Evolutionary conservation across 2,113 vertebrate species (phyloP).

Genomic region (Scopus umbretta): DNA sequence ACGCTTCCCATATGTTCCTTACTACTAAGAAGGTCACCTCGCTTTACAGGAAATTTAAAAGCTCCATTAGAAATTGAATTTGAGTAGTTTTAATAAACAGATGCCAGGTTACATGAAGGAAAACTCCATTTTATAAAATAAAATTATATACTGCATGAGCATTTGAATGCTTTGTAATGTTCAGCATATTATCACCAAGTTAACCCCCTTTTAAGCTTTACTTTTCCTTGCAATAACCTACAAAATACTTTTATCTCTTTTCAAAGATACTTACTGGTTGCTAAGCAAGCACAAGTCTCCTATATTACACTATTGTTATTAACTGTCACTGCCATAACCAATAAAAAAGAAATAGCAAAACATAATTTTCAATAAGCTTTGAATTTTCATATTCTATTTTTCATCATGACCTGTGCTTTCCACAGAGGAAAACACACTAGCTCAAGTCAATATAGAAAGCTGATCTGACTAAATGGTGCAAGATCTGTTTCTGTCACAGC

Average conservation of each 20-base stretch:
- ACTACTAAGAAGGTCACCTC: background rate
- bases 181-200: background rate
- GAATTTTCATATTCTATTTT: background rate
- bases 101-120: background rate
- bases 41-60: background rate
- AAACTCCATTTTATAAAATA: background rate
- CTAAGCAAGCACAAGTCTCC: background rate
- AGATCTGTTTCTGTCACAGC: background rate
- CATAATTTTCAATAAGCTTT: background rate
- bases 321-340: background rate
- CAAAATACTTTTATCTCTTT: background rate
- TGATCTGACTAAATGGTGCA: background rate
- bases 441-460: background rate
- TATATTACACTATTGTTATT: background rate
- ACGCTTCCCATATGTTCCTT: background rate
- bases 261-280: background rate
- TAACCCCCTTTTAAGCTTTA: background rate
- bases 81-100: background rate
- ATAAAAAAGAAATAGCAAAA: background rate
- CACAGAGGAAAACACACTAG: background rate
- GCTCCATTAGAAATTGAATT: background rate
- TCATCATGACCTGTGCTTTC: background rate
- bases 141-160: background rate
- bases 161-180: background rate
- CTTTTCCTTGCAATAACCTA: background rate